Percentiles rank a stretch among this genome's conserved stretches.
phyloP scores from a whole-genome alignment of 2,797 vertebrate genomes.

The Coregonus ussuriensis region DNA sequence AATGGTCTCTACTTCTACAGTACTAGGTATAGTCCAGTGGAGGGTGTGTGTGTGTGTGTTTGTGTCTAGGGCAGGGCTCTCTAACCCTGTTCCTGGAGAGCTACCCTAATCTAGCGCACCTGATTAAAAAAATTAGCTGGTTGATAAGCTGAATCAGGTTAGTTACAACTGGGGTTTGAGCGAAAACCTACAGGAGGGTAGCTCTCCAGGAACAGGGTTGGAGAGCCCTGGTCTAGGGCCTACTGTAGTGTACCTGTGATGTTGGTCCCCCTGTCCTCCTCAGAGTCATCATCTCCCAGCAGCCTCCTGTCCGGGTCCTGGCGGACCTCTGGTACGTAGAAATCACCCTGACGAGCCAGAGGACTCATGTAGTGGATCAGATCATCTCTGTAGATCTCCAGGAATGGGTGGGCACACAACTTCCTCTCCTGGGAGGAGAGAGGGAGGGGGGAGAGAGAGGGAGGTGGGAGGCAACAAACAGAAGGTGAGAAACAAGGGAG shows the following conservation, averaged over 20 bases:
- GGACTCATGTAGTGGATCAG: slow-evolving; percentile 88
- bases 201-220: too few species aligned
- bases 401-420: slow-evolving; percentile 88
- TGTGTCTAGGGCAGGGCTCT: too few species aligned
- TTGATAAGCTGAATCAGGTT: too few species aligned
- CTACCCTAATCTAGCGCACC: too few species aligned
- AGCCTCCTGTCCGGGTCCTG: slow-evolving; percentile 72
- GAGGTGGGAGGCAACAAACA: not conserved
- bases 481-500: too few species aligned
- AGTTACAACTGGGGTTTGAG: too few species aligned
- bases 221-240: not conserved
- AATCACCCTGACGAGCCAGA: slow-evolving; percentile 88
- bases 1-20: not conserved
- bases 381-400: slow-evolving; percentile 74
- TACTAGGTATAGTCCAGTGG: not conserved
- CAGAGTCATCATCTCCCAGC: slow-evolving; percentile 64
- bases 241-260: slow-evolving; percentile 78
- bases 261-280: slow-evolving; percentile 75
- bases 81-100: too few species aligned
- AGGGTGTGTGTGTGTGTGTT: too few species aligned
- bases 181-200: too few species aligned
- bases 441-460: not conserved
- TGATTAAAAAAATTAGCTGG: too few species aligned
- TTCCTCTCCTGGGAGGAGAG: slow-evolving; percentile 81
- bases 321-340: slow-evolving; percentile 91